Evolutionary conservation across 2,797 vertebrate genomes (phyloP).

Genomic region (Eulemur albifrons): DNA sequence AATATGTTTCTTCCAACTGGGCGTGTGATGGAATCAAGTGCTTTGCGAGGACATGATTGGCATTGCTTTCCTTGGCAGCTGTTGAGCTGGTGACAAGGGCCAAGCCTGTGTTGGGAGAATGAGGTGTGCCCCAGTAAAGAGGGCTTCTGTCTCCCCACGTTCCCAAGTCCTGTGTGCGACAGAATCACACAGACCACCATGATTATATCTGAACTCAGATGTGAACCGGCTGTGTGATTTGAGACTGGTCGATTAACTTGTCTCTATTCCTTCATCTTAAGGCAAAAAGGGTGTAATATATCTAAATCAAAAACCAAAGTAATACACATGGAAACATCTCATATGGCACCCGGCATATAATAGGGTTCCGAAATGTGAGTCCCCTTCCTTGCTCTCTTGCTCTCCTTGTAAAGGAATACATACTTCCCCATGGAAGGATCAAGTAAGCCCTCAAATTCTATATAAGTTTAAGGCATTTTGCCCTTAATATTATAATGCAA

Average conservation of each 20-base stretch:
- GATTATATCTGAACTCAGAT: neutral
- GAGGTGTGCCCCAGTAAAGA: neutral
- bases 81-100: neutral
- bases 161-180: neutral
- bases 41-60: neutral
- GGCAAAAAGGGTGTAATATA: neutral
- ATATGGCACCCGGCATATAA: neutral
- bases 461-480: neutral
- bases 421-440: neutral
- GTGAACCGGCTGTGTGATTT: neutral
- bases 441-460: neutral
- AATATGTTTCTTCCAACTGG: neutral
- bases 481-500: slow-evolving; percentile 15
- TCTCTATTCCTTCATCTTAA: neutral
- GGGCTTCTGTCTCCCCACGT: neutral
- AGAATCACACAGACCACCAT: neutral
- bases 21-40: neutral
- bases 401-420: neutral
- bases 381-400: neutral
- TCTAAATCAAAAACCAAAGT: neutral
- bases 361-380: neutral
- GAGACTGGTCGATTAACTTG: neutral
- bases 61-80: neutral
- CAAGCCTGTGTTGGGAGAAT: neutral
- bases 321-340: neutral